Percentiles rank a stretch among this genome's conserved stretches.
These are phyloP conservation scores for Morus bassanus DNA, from an alignment of 2,797 vertebrate species.

Conservation along the genomic window DNA sequence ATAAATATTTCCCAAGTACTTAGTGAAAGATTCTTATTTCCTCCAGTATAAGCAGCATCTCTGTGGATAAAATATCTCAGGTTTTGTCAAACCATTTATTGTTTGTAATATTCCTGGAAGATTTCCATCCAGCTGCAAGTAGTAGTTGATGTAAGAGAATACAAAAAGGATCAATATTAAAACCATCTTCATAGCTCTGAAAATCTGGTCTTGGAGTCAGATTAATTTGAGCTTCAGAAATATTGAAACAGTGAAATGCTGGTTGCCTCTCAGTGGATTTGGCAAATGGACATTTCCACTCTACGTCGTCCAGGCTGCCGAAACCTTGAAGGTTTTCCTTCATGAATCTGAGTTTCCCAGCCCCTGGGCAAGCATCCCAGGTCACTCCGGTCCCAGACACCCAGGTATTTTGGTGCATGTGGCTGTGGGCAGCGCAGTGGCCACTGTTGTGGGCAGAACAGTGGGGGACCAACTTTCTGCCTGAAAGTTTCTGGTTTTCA, in stretches of 20 bases:
- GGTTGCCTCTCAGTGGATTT: background rate
- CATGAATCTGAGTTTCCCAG: background rate
- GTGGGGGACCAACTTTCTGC: fast-evolving
- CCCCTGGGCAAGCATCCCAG: background rate
- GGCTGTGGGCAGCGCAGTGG: fast-evolving
- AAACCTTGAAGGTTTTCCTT: background rate
- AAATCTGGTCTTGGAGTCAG: background rate
- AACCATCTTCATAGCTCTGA: background rate
- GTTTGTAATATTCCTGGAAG: background rate
- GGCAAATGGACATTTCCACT: background rate
- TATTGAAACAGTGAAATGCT: background rate
- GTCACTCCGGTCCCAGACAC: background rate
- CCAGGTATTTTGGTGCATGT: fast-evolving
- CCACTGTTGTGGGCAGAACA: background rate
- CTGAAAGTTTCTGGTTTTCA: background rate
- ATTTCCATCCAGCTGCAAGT: background rate
- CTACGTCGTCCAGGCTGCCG: background rate
- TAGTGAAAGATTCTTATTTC: background rate
- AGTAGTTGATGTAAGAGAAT: background rate
- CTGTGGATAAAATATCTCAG: background rate
- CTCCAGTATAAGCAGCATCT: background rate
- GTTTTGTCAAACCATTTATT: background rate
- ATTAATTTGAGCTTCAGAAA: background rate
- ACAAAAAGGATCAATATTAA: background rate
- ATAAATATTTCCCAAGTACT: background rate